Percentiles rank a stretch among this genome's conserved stretches.
These are phyloP conservation scores for Emydoidea blandingii DNA, from an alignment of 2,797 vertebrate species.

Conservation along the genomic window DNA sequence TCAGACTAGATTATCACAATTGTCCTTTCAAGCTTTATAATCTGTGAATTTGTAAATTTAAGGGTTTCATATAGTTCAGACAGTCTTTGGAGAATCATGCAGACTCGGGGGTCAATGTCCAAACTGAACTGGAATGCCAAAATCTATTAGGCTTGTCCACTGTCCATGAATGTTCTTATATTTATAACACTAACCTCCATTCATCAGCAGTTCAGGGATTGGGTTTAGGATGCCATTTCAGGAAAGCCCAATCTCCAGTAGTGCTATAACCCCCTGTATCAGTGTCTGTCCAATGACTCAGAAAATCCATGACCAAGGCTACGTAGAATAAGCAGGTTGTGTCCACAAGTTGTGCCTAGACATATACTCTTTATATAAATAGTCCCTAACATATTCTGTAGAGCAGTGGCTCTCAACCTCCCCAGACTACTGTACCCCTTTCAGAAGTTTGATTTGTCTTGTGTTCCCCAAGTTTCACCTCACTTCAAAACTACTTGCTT, in stretches of 20 bases:
- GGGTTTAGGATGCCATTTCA: not conserved
- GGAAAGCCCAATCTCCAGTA: not conserved
- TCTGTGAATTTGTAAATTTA: too few species aligned
- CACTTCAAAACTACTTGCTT: too few species aligned
- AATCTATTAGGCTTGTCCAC: not conserved
- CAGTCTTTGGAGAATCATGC: not conserved
- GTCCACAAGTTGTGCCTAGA: not conserved
- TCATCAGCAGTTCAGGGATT: not conserved
- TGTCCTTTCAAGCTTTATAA: too few species aligned
- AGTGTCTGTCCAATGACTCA: not conserved
- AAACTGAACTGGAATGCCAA: not conserved
- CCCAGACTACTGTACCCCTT: too few species aligned
- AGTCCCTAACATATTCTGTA: not conserved
- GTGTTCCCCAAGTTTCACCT: too few species aligned
- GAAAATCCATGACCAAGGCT: not conserved
- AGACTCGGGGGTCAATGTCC: not conserved
- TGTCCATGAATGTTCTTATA: not conserved
- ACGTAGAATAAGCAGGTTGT: not conserved
- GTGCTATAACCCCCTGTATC: too few species aligned
- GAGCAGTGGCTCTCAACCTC: too few species aligned
- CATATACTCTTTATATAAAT: not conserved
- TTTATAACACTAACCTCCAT: not conserved
- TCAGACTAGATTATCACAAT: too few species aligned
- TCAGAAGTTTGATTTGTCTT: too few species aligned
- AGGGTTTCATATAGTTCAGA: not conserved